These are phyloP conservation scores for Temnothorax curvispinosus DNA, from an alignment of 1,140 invertebrate species.

Conservation along the genomic window DNA sequence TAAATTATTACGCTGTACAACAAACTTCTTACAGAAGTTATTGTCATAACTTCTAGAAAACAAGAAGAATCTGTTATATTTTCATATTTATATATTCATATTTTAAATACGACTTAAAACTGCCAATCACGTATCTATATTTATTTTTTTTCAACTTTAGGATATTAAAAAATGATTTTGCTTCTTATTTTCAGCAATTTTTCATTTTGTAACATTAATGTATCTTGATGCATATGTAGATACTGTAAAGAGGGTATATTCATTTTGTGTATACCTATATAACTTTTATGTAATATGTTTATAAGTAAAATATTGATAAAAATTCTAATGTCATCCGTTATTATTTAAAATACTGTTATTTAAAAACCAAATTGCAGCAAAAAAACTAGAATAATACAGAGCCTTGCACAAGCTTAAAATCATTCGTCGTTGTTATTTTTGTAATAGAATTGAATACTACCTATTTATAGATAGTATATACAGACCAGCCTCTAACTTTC, in stretches of 20 bases:
- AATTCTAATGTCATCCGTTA: not conserved
- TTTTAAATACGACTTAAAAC: not conserved
- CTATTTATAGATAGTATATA: slow-evolving; percentile 4
- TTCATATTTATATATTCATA: too few species aligned
- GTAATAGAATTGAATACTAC: not conserved
- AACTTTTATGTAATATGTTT: not conserved
- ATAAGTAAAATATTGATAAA: not conserved
- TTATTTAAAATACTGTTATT: not conserved
- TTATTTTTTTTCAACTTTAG: not conserved
- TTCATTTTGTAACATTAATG: not conserved
- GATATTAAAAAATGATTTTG: not conserved
- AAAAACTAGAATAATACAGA: not conserved
- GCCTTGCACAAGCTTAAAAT: not conserved
- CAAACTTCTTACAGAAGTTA: too few species aligned
- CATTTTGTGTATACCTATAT: not conserved
- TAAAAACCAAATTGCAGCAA: not conserved
- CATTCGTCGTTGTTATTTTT: not conserved
- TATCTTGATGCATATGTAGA: not conserved
- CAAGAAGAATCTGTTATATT: too few species aligned
- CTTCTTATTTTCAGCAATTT: not conserved
- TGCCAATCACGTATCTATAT: not conserved
- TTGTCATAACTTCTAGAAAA: too few species aligned
- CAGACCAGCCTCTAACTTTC: slow-evolving; percentile 62
- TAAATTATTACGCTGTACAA: not conserved
- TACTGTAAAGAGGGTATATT: not conserved